A percentile compares a stretch with the other conserved stretches of the same genome.
Evolutionary conservation across 2,797 vertebrate species (phyloP).

Genomic region (Lepidocolaptes lacrymiger): DNA sequence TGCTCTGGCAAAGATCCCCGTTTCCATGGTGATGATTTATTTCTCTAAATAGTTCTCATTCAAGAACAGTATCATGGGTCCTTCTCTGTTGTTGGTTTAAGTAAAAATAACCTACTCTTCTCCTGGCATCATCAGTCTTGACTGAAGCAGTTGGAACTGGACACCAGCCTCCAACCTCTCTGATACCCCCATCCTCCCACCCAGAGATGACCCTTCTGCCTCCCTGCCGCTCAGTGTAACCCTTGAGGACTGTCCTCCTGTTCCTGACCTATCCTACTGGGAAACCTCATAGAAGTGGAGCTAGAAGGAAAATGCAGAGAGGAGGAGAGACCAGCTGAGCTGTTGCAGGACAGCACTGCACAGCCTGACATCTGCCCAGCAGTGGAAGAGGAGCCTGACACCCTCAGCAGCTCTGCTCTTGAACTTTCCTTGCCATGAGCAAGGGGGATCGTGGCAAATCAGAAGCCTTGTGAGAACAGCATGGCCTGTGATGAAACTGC

Average conservation of each 20-base stretch:
- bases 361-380: accelerated
- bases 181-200: background rate
- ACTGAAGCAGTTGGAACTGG: background rate
- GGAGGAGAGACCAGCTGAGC: background rate
- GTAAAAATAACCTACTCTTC: constrained; percentile 58
- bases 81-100: constrained; percentile 48
- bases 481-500: background rate
- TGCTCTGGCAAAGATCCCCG: background rate
- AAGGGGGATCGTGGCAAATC: background rate
- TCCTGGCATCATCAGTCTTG: background rate
- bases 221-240: background rate
- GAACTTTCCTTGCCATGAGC: background rate
- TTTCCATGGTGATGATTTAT: constrained; percentile 66
- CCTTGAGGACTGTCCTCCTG: background rate
- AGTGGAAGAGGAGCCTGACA: background rate
- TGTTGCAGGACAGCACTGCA: background rate
- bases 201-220: background rate
- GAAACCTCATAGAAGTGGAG: background rate
- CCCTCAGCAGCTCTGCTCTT: background rate
- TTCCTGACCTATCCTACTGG: background rate
- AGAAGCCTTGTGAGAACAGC: background rate
- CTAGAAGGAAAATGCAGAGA: background rate
- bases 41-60: constrained; percentile 64
- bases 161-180: background rate
- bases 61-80: constrained; percentile 57